Evolutionary conservation across 2,888 invertebrate species (phyloP).

Genomic region (Apodemia mormo): DNA sequence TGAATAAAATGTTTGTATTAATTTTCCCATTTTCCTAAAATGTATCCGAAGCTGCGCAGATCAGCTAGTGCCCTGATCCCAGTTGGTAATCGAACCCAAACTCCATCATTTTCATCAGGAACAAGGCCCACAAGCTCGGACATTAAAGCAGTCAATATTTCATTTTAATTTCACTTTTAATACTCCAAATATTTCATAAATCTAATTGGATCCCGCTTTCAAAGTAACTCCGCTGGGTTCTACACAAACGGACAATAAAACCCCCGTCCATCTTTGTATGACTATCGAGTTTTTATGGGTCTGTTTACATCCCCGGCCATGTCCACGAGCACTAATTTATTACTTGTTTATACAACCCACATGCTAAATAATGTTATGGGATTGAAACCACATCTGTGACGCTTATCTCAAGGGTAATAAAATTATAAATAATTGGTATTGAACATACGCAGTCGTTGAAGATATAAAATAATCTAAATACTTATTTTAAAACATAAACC

Average conservation of each 20-base stretch:
- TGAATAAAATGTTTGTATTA: too few species aligned
- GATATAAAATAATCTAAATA: neutral
- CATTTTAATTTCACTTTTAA: neutral
- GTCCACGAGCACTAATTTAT: conserved; percentile 54
- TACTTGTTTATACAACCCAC: conserved; percentile 56
- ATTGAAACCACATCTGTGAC: conserved; percentile 12
- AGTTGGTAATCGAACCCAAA: conserved; percentile 2
- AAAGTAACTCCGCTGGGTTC: conserved; percentile 25
- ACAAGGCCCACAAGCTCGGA: too few species aligned
- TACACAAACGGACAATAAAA: conserved; percentile 34
- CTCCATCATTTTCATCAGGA: too few species aligned
- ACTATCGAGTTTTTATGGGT: conserved; percentile 43
- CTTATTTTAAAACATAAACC: neutral
- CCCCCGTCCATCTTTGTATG: conserved; percentile 31
- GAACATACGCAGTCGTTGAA: neutral
- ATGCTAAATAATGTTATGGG: conserved; percentile 18
- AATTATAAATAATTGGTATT: conserved; percentile 14
- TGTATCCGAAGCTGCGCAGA: too few species aligned
- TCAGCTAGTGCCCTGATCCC: too few species aligned
- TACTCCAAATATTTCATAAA: conserved; percentile 13
- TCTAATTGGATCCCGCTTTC: conserved; percentile 1
- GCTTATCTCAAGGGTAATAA: conserved; percentile 11
- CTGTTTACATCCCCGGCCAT: conserved; percentile 48
- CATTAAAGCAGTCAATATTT: too few species aligned
- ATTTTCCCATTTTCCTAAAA: too few species aligned